These are phyloP conservation scores for Myzus persicae DNA, from an alignment of 1,140 invertebrate genomes.

Conservation along the genomic window DNA sequence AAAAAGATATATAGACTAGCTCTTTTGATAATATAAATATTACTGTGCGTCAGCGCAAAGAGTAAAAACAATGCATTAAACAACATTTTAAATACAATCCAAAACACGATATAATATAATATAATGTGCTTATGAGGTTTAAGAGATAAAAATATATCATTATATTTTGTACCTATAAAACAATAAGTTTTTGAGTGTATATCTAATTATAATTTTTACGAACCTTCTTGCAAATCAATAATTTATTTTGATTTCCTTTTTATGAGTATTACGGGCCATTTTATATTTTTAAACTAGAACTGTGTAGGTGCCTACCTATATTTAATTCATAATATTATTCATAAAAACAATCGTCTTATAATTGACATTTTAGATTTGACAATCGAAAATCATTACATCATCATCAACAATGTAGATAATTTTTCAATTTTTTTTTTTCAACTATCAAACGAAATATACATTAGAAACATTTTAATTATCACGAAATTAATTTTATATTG, in stretches of 20 bases:
- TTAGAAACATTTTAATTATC: conserved; percentile 9
- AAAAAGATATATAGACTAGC: neutral
- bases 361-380: neutral
- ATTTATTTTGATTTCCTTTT: neutral
- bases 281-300: neutral
- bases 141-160: neutral
- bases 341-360: neutral
- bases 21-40: neutral
- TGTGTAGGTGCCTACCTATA: too few relatives aligned
- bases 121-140: neutral
- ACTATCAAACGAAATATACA: conserved; percentile 8
- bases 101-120: neutral
- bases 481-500: neutral
- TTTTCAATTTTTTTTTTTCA: neutral
- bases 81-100: neutral
- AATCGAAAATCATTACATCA: neutral
- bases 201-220: too few relatives aligned
- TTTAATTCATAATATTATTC: neutral
- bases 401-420: neutral
- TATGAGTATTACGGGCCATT: neutral
- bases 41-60: neutral
- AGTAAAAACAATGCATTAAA: neutral
- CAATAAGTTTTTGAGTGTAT: neutral
- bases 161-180: neutral
- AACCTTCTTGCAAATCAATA: neutral